Base-by-base conservation (phyloP, 2,888 invertebrate species). In the Trissonchulus sp. region DNA sequence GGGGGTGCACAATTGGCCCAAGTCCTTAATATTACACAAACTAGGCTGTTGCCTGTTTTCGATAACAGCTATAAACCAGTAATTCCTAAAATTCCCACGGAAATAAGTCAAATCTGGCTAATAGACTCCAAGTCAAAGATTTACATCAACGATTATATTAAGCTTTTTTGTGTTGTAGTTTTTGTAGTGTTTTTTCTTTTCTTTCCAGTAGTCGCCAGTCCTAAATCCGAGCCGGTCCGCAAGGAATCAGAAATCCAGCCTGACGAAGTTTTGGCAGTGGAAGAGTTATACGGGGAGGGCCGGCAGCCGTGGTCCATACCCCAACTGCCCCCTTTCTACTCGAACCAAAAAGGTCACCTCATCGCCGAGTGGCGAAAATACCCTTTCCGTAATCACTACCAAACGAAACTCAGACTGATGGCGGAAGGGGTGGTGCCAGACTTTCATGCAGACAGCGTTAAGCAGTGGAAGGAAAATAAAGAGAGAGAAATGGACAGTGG, bases 161-260 rank as follows among this genome's bases (percentile, higher is more conserved):
- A n/a, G n/a, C n/a, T n/a, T n/a, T n/a, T n/a, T n/a, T n/a, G n/a
- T n/a, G n/a, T n/a, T n/a, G n/a, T 23, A 48, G 23, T 15, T 48
- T 48, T 48, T 48, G 8, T 48, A 48, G 8, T 48, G 48, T 48
- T 15, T 15, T 48, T 23, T 48, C 48, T 48, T 28, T 65, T 34
- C n/a, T 15, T 65, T 65, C 68, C 28, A 78, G 90, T 97, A 8
- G 88, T 95, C 1, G 97, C 96, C 0, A 91, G 92, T 15, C 95
- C 97, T 0, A 78, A 81, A 38, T 77, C 77, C 0, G 72, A 79
- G 1, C 77, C 79, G 0, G 76, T 84, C 28, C 81, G 81, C 74
- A 79, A 74, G 2, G 81, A 82, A 69, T 80, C 80, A 33, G 81
- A 83, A 48, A 72, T 83, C 38, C 78, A 80, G 34, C 77, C 79